Percentiles rank a stretch among this genome's conserved stretches.
phyloP scores from a whole-genome alignment of 53 echinoderm and acorn worm species.

The Arbacia lixula region DNA sequence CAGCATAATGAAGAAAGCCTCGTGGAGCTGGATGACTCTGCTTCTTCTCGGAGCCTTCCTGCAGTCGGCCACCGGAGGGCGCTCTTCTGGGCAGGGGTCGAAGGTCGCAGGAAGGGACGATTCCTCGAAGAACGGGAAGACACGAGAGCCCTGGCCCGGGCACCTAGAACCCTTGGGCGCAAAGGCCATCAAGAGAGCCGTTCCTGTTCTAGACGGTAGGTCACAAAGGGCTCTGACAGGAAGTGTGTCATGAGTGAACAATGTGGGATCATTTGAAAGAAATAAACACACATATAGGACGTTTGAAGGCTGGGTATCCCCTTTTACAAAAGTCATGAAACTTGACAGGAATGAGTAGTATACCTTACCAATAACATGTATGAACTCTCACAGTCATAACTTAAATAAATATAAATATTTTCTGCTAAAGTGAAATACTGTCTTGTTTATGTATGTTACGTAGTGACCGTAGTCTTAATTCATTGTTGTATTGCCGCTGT shows the following conservation, averaged over 20 bases:
- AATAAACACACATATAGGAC: background rate
- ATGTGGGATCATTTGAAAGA: background rate
- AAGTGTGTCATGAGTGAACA: background rate
- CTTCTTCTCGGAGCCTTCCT: background rate
- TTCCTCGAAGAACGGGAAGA: background rate
- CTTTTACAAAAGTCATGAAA: too few relatives aligned
- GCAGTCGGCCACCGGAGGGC: slow-evolving; percentile 22
- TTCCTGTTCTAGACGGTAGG: slow-evolving; percentile 53
- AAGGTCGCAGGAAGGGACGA: background rate
- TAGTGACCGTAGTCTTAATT: too few relatives aligned
- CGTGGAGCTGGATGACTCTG: too few relatives aligned
- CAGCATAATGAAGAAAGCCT: too few relatives aligned
- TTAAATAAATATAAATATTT: too few relatives aligned
- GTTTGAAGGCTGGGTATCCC: too few relatives aligned
- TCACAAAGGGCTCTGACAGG: background rate
- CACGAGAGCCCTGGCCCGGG: slow-evolving; percentile 57
- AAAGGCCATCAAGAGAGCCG: slow-evolving; percentile 24
- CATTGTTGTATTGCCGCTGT: too few relatives aligned
- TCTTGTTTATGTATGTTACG: too few relatives aligned
- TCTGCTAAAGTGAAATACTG: too few relatives aligned
- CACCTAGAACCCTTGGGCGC: slow-evolving; percentile 70
- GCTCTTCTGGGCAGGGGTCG: background rate
- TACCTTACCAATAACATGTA: too few relatives aligned
- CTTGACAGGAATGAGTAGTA: too few relatives aligned
- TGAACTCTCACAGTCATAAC: too few relatives aligned